Evolutionary conservation across 2,113 vertebrate species (phyloP).

Genomic region (Bubo scandiacus): DNA sequence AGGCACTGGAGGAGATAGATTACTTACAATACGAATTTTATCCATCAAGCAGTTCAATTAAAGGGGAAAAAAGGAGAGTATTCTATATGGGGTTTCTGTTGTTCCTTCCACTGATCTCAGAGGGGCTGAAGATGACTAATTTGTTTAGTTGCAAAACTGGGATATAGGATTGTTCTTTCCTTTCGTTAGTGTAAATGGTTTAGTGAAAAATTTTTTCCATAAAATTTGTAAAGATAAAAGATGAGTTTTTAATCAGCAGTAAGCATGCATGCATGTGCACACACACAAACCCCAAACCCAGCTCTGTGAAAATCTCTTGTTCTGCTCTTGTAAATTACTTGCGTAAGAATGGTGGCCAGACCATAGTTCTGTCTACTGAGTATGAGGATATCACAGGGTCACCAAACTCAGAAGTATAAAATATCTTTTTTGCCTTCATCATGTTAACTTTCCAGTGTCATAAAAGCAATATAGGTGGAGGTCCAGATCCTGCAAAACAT

Average conservation of each 20-base stretch:
- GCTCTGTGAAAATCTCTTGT: neutral
- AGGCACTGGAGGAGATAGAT: neutral
- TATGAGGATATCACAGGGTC: neutral
- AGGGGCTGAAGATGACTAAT: neutral
- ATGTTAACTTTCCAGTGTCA: neutral
- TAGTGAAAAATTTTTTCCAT: neutral
- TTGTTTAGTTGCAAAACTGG: neutral
- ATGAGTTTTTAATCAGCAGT: neutral
- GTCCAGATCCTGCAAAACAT: neutral
- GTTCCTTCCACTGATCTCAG: neutral
- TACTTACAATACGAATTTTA: neutral
- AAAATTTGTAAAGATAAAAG: neutral
- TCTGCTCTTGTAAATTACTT: neutral
- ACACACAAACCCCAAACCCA: neutral
- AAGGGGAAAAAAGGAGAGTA: neutral
- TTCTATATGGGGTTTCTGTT: neutral
- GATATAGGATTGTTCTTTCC: neutral
- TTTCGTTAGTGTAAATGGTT: neutral
- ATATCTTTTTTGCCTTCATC: neutral
- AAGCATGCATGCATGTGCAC: accelerated
- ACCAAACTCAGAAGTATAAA: neutral
- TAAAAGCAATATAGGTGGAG: neutral
- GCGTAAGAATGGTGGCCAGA: neutral
- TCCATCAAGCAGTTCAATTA: neutral
- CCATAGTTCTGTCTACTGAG: neutral